These are phyloP conservation scores for Actinostola sp. DNA, from an alignment of 92 coral and sea anemone species.

Conservation along the genomic window DNA sequence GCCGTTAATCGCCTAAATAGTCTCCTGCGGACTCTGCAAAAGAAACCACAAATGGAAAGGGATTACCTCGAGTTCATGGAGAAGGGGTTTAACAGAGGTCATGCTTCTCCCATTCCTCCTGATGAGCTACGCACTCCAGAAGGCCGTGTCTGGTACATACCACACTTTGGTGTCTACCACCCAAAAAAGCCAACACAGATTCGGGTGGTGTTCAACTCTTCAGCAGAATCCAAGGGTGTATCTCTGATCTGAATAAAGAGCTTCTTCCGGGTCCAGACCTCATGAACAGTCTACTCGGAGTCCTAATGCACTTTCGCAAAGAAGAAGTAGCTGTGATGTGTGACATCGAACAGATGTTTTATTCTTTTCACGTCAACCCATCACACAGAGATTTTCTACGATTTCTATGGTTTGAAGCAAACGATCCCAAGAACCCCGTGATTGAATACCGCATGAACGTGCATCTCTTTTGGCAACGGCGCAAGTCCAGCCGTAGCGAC, in stretches of 20 bases:
- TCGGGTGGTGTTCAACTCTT: conserved; percentile 60
- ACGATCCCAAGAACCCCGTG: conserved; percentile 37
- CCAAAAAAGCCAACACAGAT: conserved; percentile 56
- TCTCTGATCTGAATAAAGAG: conserved; percentile 55
- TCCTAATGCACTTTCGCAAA: conserved; percentile 43
- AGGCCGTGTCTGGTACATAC: conserved; percentile 58
- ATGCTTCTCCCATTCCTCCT: conserved; percentile 49
- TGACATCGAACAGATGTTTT: conserved; percentile 37
- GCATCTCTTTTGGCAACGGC: conserved; percentile 67
- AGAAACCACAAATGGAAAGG: too few species aligned
- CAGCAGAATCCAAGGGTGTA: conserved; percentile 42
- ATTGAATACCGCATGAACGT: conserved; percentile 67
- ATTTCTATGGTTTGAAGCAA: conserved; percentile 65
- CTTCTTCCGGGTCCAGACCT: conserved; percentile 68
- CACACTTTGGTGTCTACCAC: conserved; percentile 63
- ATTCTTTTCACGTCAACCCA: conserved; percentile 57
- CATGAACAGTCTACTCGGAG: conserved; percentile 57
- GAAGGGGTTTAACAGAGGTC: conserved; percentile 49
- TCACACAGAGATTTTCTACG: conserved; percentile 62
- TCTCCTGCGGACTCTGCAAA: too few species aligned
- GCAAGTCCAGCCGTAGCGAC: conserved; percentile 68
- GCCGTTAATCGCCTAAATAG: too few species aligned
- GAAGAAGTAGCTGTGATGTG: conserved; percentile 30
- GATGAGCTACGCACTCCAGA: conserved; percentile 18
- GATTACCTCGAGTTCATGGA: conserved; percentile 75